Evolutionary conservation across 2,888 invertebrate genomes (phyloP).

Genomic region (Pedicia rivosa): DNA sequence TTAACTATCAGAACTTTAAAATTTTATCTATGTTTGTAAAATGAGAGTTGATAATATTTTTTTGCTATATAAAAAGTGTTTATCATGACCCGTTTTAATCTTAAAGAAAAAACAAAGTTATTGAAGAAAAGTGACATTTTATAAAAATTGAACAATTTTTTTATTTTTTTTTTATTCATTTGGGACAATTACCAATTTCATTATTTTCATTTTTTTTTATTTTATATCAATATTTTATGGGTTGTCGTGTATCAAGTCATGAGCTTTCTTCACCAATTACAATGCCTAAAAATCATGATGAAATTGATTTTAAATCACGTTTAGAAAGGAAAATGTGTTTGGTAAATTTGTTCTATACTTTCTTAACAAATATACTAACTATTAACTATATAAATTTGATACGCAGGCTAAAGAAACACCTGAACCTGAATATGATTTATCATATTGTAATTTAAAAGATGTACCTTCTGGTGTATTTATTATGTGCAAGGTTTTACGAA

Average conservation of each 20-base stretch:
- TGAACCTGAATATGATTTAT: constrained; percentile 64
- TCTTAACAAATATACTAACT: too few relatives aligned
- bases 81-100: too few relatives aligned
- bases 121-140: too few relatives aligned
- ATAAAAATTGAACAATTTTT: too few relatives aligned
- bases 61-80: too few relatives aligned
- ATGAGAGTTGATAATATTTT: too few relatives aligned
- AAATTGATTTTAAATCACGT: constrained; percentile 18
- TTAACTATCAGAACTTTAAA: too few relatives aligned
- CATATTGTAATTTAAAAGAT: constrained; percentile 55
- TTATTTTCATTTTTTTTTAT: constrained; percentile 1
- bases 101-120: too few relatives aligned
- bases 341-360: constrained; percentile 11
- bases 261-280: constrained; percentile 9
- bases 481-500: constrained; percentile 66
- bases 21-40: too few relatives aligned
- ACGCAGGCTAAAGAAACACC: constrained; percentile 54
- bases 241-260: constrained; percentile 18
- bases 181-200: too few relatives aligned
- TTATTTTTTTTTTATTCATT: too few relatives aligned
- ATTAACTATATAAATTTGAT: too few relatives aligned
- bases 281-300: constrained; percentile 8
- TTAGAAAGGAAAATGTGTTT: constrained; percentile 19
- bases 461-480: constrained; percentile 67
- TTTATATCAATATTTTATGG: constrained; percentile 14